These are phyloP conservation scores for Micronycteris hirsuta DNA, from an alignment of 2,113 vertebrate genomes.

Conservation along the genomic window DNA sequence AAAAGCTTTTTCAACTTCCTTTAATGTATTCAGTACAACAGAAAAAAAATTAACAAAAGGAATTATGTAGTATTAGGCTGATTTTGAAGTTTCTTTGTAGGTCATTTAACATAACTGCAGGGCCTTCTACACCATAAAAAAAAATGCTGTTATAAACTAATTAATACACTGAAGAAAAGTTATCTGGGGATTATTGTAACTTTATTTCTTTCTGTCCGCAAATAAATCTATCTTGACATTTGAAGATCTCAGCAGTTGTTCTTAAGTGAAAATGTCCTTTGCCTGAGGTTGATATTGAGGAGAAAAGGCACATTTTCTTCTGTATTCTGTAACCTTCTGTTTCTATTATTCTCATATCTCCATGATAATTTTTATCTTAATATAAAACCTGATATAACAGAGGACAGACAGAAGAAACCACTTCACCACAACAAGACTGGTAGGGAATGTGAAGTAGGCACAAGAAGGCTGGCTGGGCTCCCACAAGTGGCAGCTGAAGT, in stretches of 20 bases:
- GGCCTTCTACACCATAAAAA: neutral
- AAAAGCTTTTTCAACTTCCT: conserved; percentile 65
- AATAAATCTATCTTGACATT: conserved; percentile 26
- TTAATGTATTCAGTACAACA: conserved; percentile 63
- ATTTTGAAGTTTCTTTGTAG: conserved; percentile 22
- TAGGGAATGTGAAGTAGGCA: too few species aligned
- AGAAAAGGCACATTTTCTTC: neutral
- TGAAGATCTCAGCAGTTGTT: neutral
- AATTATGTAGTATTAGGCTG: conserved; percentile 6
- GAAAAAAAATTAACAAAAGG: conserved; percentile 17
- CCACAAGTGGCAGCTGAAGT: too few species aligned
- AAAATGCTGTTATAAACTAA: conserved; percentile 6
- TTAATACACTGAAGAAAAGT: neutral
- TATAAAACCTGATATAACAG: neutral
- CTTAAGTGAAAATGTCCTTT: conserved; percentile 23
- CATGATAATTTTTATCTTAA: neutral
- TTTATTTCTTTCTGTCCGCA: neutral
- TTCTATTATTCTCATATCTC: neutral
- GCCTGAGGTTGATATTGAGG: neutral
- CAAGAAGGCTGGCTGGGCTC: too few species aligned
- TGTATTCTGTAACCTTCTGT: neutral
- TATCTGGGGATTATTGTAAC: conserved; percentile 6
- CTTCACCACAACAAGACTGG: too few species aligned
- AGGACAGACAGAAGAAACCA: too few species aligned
- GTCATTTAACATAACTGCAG: neutral